Base-by-base conservation (phyloP, 2,113 vertebrate species). In the Columbina picui region DNA sequence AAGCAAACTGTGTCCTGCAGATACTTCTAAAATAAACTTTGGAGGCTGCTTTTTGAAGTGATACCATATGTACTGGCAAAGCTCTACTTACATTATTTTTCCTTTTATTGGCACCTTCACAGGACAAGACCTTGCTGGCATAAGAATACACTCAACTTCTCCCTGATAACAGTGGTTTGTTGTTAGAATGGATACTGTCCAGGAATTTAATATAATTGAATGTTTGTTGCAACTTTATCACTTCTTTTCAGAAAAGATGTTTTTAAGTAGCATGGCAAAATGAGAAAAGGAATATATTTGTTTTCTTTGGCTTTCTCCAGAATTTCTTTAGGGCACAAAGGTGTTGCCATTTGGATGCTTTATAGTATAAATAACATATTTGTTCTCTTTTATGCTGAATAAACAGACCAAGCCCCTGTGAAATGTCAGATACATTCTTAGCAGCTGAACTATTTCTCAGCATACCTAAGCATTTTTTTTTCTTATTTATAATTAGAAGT, bases 381-480 rank as follows among this genome's bases (percentile, higher is more conserved):
- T 96, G 22, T 83, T 97, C 88, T 25, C 13, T 80, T 76, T 95
- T 84, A 81, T 78, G 41, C 63, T 87, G 93, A 93, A 95, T 67
- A 85, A 93, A 94, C 34, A 97, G 57, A 56, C 38, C 19, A 90
- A 85, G 39, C 27, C 55, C 50, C 29, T 77, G 32, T 75, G 73
- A 93, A 96, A 97, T 94, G 84, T 85, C 84, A 94, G 50, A 70
- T 74, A 93, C 43, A 87, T 90, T 97, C 91, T 91, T 76, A 92
- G 69, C 43, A 65, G 57, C 52, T 84, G 52, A 93, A 52, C 32
- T 63, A 61, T 83, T 93, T 95, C 89, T 94, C 64, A 47, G 61
- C 52, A 78, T 77, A 73, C 30, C 41, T 94, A 90, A 95, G 81
- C 53, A 84, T 87, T 95, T 96, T 95, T 74, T 95, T 81, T 96